Evolutionary conservation across 2,888 invertebrate genomes (phyloP).

Genomic region (Drosophila greeni): DNA sequence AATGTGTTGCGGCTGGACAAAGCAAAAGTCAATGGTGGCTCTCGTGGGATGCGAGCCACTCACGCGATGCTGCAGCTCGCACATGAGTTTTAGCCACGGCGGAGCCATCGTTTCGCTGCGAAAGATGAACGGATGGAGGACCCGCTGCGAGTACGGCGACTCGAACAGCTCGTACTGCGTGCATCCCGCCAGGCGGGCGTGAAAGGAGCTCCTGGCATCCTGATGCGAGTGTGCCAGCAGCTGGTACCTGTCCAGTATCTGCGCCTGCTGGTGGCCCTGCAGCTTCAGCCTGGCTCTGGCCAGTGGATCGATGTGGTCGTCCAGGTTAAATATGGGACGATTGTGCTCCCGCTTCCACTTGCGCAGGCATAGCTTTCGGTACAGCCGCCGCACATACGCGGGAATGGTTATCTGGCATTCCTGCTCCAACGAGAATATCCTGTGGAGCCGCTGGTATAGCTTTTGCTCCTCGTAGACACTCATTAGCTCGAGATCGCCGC

Average conservation of each 20-base stretch:
- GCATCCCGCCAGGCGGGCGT: constrained; percentile 80
- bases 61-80: constrained; percentile 79
- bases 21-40: constrained; percentile 89
- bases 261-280: constrained; percentile 43
- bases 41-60: constrained; percentile 78
- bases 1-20: constrained; percentile 92
- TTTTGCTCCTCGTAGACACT: constrained; percentile 77
- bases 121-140: constrained; percentile 91
- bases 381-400: constrained; percentile 79
- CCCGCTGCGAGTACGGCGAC: constrained; percentile 85
- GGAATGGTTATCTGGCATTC: constrained; percentile 72
- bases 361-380: constrained; percentile 82
- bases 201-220: constrained; percentile 73
- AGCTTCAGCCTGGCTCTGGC: constrained; percentile 41
- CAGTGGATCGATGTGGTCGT: constrained; percentile 71
- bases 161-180: constrained; percentile 81
- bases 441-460: constrained; percentile 68
- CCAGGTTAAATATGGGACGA: constrained; percentile 81
- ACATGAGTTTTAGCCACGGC: constrained; percentile 83
- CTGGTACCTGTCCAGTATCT: constrained; percentile 78
- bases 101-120: constrained; percentile 84
- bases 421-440: constrained; percentile 65
- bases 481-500: constrained; percentile 67
- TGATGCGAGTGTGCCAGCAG: constrained; percentile 65
- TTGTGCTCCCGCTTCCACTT: constrained; percentile 81